Evolutionary conservation across 37 sponge, comb jelly and placozoan genomes (phyloP), one percentile per base, ranked within the genome.

Genomic region (Halichondria panicea): DNA sequence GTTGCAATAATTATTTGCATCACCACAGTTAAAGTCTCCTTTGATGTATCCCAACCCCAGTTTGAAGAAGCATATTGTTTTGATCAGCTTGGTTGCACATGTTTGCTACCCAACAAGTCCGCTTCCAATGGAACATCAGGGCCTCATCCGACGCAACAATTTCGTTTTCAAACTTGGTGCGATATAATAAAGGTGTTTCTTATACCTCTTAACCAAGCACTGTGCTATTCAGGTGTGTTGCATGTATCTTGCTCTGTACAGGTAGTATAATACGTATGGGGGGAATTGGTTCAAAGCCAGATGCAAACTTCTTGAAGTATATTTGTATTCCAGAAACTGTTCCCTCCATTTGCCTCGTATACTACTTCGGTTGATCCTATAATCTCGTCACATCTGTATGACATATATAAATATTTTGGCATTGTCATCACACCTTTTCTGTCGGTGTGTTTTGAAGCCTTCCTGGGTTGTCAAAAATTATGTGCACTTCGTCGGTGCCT

Each of bases 81-180:
- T 78, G 25, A 15, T 52, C 60, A 42, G 69, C 56, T 31, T 78
- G 79, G 11, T 45, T 48, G 70, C 79, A 78, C 68, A 78, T 68
- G 7, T 66, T 19, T 1, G 68, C 1, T 25, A 78, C 69, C 79
- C 79, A 78, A 52, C 68, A 68, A 8, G 44, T 37, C 6, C 79
- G 18, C 33, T 78, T 78, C 79, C 79, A 78, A 56, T 57, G 70
- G 9, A 66, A 41, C 43, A 32, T 22, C 61, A 75, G 63, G 31
- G 63, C 63, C n/a, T 66, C 70, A 39, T 48, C 41, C 12, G 68
- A 78, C 13, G 79, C 59, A 42, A 68, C 25, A 56, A 68, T 68
- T 55, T 78, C 79, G 68, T 78, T 68, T 50, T 78, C 79, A 68
- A 68, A 68, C 41, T 28, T 55, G 32, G 35, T 50, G 12, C 79